Evolutionary conservation across 2,888 invertebrate species (phyloP), one percentile per base, ranked within the genome.

Genomic region (Melolontha melolontha): DNA sequence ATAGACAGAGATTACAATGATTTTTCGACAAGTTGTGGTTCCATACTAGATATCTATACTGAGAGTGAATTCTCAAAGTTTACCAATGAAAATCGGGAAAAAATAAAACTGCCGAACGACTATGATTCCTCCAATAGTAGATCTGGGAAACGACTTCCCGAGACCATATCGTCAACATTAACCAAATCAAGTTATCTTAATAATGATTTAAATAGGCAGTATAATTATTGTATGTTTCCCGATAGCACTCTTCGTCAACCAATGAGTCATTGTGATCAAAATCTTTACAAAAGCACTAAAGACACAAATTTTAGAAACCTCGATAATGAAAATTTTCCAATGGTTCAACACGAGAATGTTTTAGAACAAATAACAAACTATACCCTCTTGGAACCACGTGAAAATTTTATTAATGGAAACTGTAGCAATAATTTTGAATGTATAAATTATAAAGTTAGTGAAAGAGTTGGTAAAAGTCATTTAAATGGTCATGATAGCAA

Each of bases 401-500:
- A 6, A 1, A 8, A 34, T 34, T 2, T 34, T 34, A 6, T 4
- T 2, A 22, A 22, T 22, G 22, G 4, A 2, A 22, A 22, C 4
- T 2, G 4, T 22, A 22, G 22, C 22, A 22, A 22, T 4, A 4
- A 22, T 4, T 22, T 22, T 22, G 4, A 4, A 22, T 4, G 22
- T 22, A 22, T 22, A 22, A 22, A 34, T 34, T 1, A 5, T 8
- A 34, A 34, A 10, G 34, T 34, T 34, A 34, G 6, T 34, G 34
- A 34, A 34, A 34, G 2, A 34, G 34, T 6, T 6, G 10, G 1
- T 10, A 10, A 34, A 8, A 6, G 1, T 27, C 22, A 41, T 11
- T 17, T 22, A 41, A 40, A 29, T 10, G 16, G 51, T 8, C 51
- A 50, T 22, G 27, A 11, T 11, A 63, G 12, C 16, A 63, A 39